Percentiles rank a stretch among this genome's conserved stretches.
These are phyloP conservation scores for Pteromalus puparum DNA, from an alignment of 1,140 invertebrate species.

Conservation along the genomic window DNA sequence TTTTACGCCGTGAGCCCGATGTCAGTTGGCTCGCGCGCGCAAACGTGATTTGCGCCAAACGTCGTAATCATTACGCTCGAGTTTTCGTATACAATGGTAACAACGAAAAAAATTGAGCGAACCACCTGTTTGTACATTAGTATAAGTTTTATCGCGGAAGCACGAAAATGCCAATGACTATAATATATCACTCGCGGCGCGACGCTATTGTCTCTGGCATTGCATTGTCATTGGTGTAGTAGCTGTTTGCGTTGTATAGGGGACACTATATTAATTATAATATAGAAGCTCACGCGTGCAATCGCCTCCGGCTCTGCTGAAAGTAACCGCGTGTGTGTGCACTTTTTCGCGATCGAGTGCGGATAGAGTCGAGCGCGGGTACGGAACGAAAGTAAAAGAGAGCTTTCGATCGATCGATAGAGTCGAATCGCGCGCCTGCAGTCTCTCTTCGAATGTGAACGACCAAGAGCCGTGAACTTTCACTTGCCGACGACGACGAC, in stretches of 20 bases:
- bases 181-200: no score
- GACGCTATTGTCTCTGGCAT: no score
- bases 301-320: no score
- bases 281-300: no score
- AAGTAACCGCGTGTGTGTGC: no score
- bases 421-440: background rate
- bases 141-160: background rate
- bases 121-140: background rate
- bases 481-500: constrained; percentile 2
- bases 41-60: background rate
- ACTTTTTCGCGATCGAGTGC: no score
- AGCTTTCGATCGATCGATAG: constrained; percentile 21
- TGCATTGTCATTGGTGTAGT: no score
- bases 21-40: no score
- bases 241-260: no score
- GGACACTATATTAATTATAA: no score
- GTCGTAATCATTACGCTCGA: background rate
- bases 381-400: background rate
- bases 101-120: background rate
- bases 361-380: no score
- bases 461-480: constrained; percentile 45
- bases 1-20: background rate
- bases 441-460: constrained; percentile 20
- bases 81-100: background rate
- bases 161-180: no score